These are phyloP conservation scores for Cynaeus angustus DNA, from an alignment of 2,888 invertebrate genomes.

Conservation along the genomic window DNA sequence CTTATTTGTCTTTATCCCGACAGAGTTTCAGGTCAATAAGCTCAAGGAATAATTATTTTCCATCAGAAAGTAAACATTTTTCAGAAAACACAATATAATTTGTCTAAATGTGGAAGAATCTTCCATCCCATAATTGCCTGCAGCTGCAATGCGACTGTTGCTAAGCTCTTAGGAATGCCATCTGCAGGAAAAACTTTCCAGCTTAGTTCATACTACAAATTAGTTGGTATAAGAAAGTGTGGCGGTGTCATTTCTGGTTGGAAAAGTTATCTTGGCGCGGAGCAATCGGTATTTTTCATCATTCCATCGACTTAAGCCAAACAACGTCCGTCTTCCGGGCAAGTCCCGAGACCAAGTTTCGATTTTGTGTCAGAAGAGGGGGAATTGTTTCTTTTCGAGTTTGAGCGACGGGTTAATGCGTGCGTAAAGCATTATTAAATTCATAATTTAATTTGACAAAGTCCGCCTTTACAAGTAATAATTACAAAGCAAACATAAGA, in stretches of 20 bases:
- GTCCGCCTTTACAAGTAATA: conserved; percentile 14
- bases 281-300: conserved; percentile 5
- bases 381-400: conserved; percentile 32
- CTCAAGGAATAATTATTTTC: conserved; percentile 16
- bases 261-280: neutral
- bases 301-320: conserved; percentile 16
- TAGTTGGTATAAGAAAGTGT: conserved; percentile 1
- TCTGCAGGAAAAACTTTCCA: conserved; percentile 7
- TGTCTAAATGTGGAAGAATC: neutral
- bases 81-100: neutral
- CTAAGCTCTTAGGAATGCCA: neutral
- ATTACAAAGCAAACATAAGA: conserved; percentile 21
- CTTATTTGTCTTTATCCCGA: conserved; percentile 22
- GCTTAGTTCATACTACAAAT: conserved; percentile 1
- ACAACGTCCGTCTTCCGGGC: conserved; percentile 27
- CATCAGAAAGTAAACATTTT: conserved; percentile 14
- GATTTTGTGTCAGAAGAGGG: conserved; percentile 23
- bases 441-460: conserved; percentile 36
- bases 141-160: neutral
- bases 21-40: conserved; percentile 17
- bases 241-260: neutral
- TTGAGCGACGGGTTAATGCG: conserved; percentile 38
- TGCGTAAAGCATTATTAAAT: conserved; percentile 32
- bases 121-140: conserved; percentile 14
- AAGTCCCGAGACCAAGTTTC: conserved; percentile 12